These are phyloP conservation scores for Arion vulgaris DNA, from an alignment of 1,140 invertebrate genomes.

Conservation along the genomic window DNA sequence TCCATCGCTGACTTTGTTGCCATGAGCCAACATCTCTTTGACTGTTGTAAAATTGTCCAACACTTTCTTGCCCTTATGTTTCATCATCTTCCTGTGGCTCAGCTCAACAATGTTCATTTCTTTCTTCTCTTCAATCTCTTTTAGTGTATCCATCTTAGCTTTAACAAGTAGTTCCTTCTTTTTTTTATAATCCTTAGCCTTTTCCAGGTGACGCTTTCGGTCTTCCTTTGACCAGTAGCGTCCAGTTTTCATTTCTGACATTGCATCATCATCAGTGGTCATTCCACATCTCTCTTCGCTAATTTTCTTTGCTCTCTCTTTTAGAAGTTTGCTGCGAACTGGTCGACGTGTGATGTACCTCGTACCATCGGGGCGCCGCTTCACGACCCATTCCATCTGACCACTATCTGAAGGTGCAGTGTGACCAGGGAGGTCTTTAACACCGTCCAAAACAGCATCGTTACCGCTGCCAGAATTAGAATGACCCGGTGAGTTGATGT, in stretches of 20 bases:
- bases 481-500: conserved; percentile 48
- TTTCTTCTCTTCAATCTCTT: conserved; percentile 68
- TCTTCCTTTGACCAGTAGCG: conserved; percentile 88
- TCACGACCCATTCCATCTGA: conserved; percentile 86
- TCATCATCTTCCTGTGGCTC: conserved; percentile 74
- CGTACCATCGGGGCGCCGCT: conserved; percentile 83
- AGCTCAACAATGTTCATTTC: conserved; percentile 73
- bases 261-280: conserved; percentile 87
- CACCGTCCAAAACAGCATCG: conserved; percentile 54
- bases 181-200: conserved; percentile 78
- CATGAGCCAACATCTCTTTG: conserved; percentile 75
- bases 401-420: conserved; percentile 58
- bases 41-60: conserved; percentile 75
- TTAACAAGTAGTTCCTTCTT: conserved; percentile 67
- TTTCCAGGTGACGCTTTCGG: conserved; percentile 82
- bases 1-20: conserved; percentile 66
- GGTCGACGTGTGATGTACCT: conserved; percentile 85
- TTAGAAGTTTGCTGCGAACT: conserved; percentile 80
- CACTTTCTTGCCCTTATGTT: conserved; percentile 72
- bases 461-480: conserved; percentile 29
- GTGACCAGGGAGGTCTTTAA: conserved; percentile 47
- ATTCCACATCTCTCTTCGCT: conserved; percentile 81
- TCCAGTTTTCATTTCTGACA: conserved; percentile 86
- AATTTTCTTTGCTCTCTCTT: conserved; percentile 81
- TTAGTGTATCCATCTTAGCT: conserved; percentile 71